These are phyloP conservation scores for Alethe castanea DNA, from an alignment of 2,113 vertebrate species.

Conservation along the genomic window DNA sequence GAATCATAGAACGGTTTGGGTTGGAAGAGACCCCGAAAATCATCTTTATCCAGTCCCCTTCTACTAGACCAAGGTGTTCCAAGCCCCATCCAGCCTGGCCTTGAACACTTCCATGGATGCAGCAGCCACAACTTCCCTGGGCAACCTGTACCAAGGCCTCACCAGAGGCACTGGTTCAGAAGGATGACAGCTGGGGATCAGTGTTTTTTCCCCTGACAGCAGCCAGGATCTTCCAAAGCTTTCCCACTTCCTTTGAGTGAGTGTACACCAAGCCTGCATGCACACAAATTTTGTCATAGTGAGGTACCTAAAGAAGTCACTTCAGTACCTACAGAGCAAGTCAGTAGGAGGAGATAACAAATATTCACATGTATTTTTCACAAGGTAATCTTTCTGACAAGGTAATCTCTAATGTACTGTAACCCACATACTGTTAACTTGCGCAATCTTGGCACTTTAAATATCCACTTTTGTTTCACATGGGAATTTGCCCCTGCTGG, in stretches of 20 bases:
- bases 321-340: not conserved
- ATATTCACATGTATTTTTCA: not conserved
- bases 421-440: not conserved
- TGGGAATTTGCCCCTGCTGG: not conserved
- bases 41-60: not conserved
- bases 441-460: slow-evolving; percentile 15
- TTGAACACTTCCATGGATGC: not conserved
- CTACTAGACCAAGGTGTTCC: not conserved
- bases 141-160: not conserved
- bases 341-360: not conserved
- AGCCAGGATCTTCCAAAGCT: not conserved
- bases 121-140: not conserved
- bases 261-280: fast-evolving
- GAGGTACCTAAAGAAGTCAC: not conserved
- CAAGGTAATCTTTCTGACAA: slow-evolving; percentile 22
- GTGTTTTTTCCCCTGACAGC: fast-evolving
- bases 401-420: not conserved
- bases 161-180: not conserved
- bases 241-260: fast-evolving
- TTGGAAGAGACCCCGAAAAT: not conserved
- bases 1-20: not conserved
- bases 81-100: not conserved
- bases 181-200: not conserved
- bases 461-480: not conserved
- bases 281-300: fast-evolving